These are phyloP conservation scores for Cheilosia soror DNA, from an alignment of 2,888 invertebrate genomes.

Conservation along the genomic window DNA sequence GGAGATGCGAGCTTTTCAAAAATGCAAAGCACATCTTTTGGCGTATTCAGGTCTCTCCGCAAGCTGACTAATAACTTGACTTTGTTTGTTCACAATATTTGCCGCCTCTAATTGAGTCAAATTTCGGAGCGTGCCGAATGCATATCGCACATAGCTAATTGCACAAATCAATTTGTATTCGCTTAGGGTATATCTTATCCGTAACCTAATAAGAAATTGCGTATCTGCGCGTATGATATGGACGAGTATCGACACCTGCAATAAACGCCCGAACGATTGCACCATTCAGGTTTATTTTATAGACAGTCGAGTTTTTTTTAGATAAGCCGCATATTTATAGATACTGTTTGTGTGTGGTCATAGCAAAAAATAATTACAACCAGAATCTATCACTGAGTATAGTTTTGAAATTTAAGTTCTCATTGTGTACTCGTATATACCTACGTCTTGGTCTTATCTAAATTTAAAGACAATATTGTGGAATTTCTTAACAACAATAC, in stretches of 20 bases:
- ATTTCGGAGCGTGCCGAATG: constrained; percentile 26
- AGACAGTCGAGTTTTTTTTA: constrained; percentile 6
- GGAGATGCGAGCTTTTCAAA: not conserved
- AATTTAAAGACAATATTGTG: no score
- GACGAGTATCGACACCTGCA: constrained; percentile 35
- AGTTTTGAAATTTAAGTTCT: no score
- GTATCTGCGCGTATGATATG: constrained; percentile 30
- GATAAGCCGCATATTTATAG: constrained; percentile 23
- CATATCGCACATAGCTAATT: constrained; percentile 31
- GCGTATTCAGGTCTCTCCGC: not conserved
- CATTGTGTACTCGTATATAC: no score
- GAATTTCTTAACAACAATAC: no score
- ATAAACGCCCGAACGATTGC: constrained; percentile 46
- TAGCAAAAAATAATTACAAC: not conserved
- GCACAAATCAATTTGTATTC: constrained; percentile 43
- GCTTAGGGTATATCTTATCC: constrained; percentile 34
- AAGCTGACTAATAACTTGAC: not conserved
- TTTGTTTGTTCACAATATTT: constrained; percentile 3
- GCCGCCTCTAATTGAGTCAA: constrained; percentile 30
- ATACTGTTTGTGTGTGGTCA: not conserved
- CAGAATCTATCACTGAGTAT: no score
- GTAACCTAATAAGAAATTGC: constrained; percentile 39
- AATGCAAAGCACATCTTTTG: constrained; percentile 24
- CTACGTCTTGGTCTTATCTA: no score
- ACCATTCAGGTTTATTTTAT: constrained; percentile 42